Conservation (phyloP, 2,113 vertebrate genomes). For the Thermophis baileyi region DNA sequence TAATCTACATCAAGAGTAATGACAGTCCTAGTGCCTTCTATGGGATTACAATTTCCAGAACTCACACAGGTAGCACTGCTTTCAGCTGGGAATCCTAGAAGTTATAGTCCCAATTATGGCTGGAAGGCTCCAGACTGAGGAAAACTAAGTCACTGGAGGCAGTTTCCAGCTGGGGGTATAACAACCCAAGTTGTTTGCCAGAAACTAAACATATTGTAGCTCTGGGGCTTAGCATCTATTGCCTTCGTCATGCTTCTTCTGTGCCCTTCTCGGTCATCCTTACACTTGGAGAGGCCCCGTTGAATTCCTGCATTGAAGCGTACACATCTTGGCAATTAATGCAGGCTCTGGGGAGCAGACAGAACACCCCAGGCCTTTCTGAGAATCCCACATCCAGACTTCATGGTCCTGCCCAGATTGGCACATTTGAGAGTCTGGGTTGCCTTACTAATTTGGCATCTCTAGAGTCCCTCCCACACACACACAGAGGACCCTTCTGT, state of each 20-base stretch:
- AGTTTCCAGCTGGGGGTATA: neutral
- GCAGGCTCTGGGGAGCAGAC: neutral
- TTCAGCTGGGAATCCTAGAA: neutral
- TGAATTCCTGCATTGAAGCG: neutral
- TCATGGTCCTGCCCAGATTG: neutral
- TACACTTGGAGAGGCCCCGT: neutral
- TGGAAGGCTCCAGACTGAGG: neutral
- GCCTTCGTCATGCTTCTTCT: neutral
- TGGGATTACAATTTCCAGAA: neutral
- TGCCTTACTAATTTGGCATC: neutral
- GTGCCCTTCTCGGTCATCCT: neutral
- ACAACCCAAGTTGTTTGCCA: neutral
- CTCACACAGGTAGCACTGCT: neutral
- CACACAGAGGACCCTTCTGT: neutral
- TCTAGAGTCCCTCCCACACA: neutral
- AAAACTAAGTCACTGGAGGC: neutral
- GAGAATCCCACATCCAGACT: neutral
- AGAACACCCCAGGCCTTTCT: neutral
- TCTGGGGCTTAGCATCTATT: neutral
- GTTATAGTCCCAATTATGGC: neutral
- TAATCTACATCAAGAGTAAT: neutral
- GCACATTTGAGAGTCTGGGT: neutral
- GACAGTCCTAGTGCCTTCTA: neutral
- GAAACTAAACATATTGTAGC: neutral
- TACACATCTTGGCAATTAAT: neutral